Percentiles rank a stretch among this genome's conserved stretches.
These are phyloP conservation scores for Adoxophyes honmai DNA, from an alignment of 1,140 invertebrate species.

Conservation along the genomic window DNA sequence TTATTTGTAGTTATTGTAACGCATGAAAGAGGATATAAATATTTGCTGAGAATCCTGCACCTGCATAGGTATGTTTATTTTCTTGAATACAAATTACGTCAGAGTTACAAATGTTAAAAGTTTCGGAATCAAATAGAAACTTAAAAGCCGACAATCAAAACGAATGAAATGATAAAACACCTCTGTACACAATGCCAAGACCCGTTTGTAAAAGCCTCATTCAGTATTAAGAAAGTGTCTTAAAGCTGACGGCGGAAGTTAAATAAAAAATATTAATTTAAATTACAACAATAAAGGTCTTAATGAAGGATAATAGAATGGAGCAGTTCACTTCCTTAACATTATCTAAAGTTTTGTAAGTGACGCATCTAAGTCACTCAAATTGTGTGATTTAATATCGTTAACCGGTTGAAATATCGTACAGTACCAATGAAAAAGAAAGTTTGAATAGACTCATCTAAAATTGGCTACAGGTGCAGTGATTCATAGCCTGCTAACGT, in stretches of 20 bases:
- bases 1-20: no score
- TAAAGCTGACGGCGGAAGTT: constrained; percentile 27
- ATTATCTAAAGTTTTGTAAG: no score
- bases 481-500: constrained; percentile 1
- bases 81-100: no score
- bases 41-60: no score
- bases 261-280: constrained; percentile 46
- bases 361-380: no score
- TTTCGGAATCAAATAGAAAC: constrained; percentile 31
- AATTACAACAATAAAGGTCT: constrained; percentile 42
- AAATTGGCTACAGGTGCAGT: constrained; percentile 6
- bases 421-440: constrained; percentile 6
- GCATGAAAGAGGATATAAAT: no score
- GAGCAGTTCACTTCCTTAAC: no score
- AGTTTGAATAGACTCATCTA: constrained; percentile 1
- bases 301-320: constrained; percentile 52
- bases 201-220: constrained; percentile 28
- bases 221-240: constrained; percentile 17
- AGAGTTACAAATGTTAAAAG: no score
- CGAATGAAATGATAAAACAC: constrained; percentile 35
- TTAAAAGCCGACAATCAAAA: constrained; percentile 28
- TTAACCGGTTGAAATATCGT: not conserved
- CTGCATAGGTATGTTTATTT: no score
- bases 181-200: constrained; percentile 41
- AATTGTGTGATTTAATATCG: no score